Base-by-base conservation (phyloP, 2,113 vertebrate genomes). In the Ceratotherium simum region DNA sequence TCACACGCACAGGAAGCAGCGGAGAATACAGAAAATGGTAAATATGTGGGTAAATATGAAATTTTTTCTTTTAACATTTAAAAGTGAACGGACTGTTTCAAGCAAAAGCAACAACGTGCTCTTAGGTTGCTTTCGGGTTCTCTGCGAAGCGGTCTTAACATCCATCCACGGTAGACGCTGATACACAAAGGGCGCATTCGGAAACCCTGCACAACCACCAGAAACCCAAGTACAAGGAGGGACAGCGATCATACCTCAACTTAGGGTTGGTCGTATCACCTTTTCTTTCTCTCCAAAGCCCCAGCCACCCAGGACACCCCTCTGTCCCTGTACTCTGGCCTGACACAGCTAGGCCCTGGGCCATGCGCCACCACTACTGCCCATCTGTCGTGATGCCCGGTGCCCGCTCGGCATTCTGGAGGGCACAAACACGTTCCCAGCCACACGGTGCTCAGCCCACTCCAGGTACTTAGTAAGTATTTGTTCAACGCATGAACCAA, bases 151-250 rank as follows among this genome's bases (percentile, higher is more conserved):
- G 4, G 31, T 1, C 33, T 54, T 21, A 33, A 21, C 60, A 84
- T 7, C 0, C 29, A 33, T 13, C 10, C 4, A 13, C 46, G 39
- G 60, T 13, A 7, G 39, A 65, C 6, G 23, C 0, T 13, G 42
- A 23, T 12, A 48, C 18, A 7, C 21, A 20, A 65, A 48, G 18
- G 81, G 23, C 21, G 20, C 3, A 8, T 0, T 48, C 6, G 31
- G 11, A 21, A 54, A 6, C 21, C 75, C 48, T 0, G 31, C 33
- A 4, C 48, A 54, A 51, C 17, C 75, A 21, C 48, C 3, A 54
- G 29, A 23, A 12, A 78, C 8, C 29, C 58, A 29, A 54, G 9
- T 6, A 16, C 25, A 8, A 51, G 8, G 42, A 72, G 21, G 21
- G 42, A 31, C 4, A 1, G 23, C 14, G 13, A 13, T 54, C 51